Percentiles rank a stretch among this genome's conserved stretches.
Conservation (phyloP, 2,113 vertebrate genomes). For the Barnardius zonarius region DNA sequence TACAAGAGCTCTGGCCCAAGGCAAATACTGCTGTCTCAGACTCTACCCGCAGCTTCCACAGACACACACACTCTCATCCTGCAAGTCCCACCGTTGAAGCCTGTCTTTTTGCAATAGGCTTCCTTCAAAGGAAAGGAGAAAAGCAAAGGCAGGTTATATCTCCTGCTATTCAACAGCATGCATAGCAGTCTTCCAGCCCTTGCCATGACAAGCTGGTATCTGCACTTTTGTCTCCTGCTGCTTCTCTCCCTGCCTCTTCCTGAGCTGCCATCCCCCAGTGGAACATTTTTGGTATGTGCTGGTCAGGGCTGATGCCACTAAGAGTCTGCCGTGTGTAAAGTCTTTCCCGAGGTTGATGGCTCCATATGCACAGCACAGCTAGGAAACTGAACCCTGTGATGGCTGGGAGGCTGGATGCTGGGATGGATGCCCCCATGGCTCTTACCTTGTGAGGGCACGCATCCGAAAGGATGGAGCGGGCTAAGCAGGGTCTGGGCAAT, state of each 20-base stretch:
- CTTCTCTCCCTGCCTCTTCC: not conserved
- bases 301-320: not conserved
- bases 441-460: not conserved
- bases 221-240: not conserved
- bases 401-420: not conserved
- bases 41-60: not conserved
- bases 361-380: not conserved
- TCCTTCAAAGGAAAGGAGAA: not conserved
- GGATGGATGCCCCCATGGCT: not conserved
- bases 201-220: not conserved
- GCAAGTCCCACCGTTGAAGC: not conserved
- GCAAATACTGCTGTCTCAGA: not conserved
- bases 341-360: not conserved
- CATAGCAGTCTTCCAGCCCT: not conserved
- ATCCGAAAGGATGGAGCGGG: not conserved
- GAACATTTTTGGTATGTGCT: not conserved
- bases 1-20: not conserved
- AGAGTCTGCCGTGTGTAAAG: not conserved
- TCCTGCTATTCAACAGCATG: not conserved
- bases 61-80: not conserved
- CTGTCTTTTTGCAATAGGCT: not conserved
- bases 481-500: not conserved
- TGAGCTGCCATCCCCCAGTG: accelerated
- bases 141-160: not conserved
- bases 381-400: not conserved